These are phyloP conservation scores for Drosophila sproati DNA, from an alignment of 1,140 invertebrate genomes.

Conservation along the genomic window DNA sequence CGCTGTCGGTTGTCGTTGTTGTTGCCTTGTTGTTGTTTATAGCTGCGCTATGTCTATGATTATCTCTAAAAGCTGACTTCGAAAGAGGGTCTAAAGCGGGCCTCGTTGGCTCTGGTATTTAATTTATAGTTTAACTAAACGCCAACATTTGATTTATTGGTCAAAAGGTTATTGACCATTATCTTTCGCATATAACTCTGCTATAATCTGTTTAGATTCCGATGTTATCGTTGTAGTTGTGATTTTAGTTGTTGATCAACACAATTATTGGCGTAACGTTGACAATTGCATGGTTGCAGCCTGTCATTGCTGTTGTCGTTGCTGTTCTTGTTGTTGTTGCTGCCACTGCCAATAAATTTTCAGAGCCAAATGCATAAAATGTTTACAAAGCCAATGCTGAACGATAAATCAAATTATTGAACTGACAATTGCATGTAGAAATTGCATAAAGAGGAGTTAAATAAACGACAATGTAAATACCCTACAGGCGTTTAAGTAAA, in stretches of 20 bases:
- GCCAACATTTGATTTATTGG: slow-evolving; percentile 76
- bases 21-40: slow-evolving; percentile 23
- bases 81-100: slow-evolving; percentile 4
- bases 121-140: slow-evolving; percentile 74
- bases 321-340: slow-evolving; percentile 14
- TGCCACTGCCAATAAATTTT: slow-evolving; percentile 56
- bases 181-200: slow-evolving; percentile 55
- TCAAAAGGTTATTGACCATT: slow-evolving; percentile 77
- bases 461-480: neutral
- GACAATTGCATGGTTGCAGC: slow-evolving; percentile 42
- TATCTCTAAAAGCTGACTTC: slow-evolving; percentile 23
- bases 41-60: slow-evolving; percentile 31
- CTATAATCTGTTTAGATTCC: slow-evolving; percentile 48
- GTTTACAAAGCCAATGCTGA: slow-evolving; percentile 53
- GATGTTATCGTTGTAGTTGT: slow-evolving; percentile 15
- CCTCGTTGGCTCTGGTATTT: slow-evolving; percentile 53
- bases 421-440: slow-evolving; percentile 28
- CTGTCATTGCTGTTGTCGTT: slow-evolving; percentile 41
- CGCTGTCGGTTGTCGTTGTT: slow-evolving; percentile 10
- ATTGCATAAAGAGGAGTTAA: slow-evolving; percentile 1
- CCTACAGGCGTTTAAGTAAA: neutral
- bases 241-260: slow-evolving; percentile 51
- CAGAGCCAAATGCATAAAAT: slow-evolving; percentile 66
- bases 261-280: slow-evolving; percentile 61
- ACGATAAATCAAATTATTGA: slow-evolving; percentile 48